Percentiles rank a stretch among this genome's conserved stretches.
These are phyloP conservation scores for Esperia sulphurella DNA, from an alignment of 2,888 invertebrate species.

Conservation along the genomic window DNA sequence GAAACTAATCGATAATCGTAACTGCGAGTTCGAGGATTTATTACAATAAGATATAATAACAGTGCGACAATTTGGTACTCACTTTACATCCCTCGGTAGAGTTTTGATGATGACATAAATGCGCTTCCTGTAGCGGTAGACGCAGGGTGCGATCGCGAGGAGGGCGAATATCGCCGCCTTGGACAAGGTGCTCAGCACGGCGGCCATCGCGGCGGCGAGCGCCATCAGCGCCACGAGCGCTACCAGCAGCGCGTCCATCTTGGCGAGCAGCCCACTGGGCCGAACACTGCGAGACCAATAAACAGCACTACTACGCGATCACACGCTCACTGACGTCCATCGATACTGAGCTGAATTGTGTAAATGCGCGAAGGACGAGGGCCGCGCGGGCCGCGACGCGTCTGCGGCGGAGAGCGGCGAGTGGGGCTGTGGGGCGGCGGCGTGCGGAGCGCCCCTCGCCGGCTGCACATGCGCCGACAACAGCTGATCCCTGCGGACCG, in stretches of 20 bases:
- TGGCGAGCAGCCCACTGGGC: conserved; percentile 69
- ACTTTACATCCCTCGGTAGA: conserved; percentile 83
- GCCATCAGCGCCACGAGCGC: conserved; percentile 75
- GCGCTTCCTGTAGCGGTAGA: conserved; percentile 76
- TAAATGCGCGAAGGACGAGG: conserved; percentile 35
- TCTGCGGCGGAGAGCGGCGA: conserved; percentile 22
- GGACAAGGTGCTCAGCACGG: conserved; percentile 80
- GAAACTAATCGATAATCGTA: too few relatives aligned
- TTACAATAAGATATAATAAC: too few relatives aligned
- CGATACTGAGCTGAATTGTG: conserved; percentile 32
- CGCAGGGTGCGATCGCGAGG: conserved; percentile 73
- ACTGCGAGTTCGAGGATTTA: neutral
- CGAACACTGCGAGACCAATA: conserved; percentile 38
- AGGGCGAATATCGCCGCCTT: conserved; percentile 86
- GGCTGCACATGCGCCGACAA: conserved; percentile 70
- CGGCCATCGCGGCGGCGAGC: conserved; percentile 77
- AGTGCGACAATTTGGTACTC: conserved; percentile 48
- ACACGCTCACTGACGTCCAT: conserved; percentile 42
- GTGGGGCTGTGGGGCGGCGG: conserved; percentile 16
- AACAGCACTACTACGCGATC: conserved; percentile 34
- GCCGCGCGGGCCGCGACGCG: conserved; percentile 23
- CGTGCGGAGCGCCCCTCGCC: conserved; percentile 36
- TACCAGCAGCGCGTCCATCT: conserved; percentile 76
- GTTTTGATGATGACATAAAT: conserved; percentile 83
- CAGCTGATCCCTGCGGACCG: conserved; percentile 64